Percentiles rank a stretch among this genome's conserved stretches.
Conservation (phyloP, 1,140 invertebrate species). For the Frieseomelitta varia region DNA sequence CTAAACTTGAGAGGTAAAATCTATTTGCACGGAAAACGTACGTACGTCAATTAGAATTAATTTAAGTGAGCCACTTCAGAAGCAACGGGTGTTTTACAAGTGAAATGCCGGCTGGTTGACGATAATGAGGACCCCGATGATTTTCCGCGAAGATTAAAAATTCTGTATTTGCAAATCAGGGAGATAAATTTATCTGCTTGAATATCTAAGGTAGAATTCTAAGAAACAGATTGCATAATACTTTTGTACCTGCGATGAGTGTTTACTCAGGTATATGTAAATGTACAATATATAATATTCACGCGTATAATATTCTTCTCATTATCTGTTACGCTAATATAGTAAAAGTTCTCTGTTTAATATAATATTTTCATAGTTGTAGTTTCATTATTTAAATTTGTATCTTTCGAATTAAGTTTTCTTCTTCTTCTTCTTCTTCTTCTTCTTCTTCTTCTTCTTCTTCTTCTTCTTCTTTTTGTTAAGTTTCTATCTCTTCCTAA, state of each 20-base stretch:
- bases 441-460: too few species aligned
- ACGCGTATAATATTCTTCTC: neutral
- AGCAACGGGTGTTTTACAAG: conserved; percentile 37
- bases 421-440: neutral
- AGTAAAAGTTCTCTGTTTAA: neutral
- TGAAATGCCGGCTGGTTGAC: conserved; percentile 26
- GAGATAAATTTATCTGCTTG: conserved; percentile 27
- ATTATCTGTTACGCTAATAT: neutral
- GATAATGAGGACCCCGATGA: conserved; percentile 29
- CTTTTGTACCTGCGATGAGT: neutral
- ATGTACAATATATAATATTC: neutral
- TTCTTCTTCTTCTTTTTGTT: neutral
- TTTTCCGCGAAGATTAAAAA: conserved; percentile 8
- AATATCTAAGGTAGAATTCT: conserved; percentile 26
- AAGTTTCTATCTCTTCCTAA: neutral
- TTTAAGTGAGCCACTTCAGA: conserved; percentile 29
- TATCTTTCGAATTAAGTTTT: neutral
- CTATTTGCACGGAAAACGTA: neutral
- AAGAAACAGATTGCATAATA: conserved; percentile 28
- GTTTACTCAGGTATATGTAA: neutral
- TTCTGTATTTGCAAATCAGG: conserved; percentile 12
- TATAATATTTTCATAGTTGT: neutral
- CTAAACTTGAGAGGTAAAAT: neutral
- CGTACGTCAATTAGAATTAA: conserved; percentile 41
- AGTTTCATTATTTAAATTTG: neutral